Percentiles rank a stretch among this genome's conserved stretches.
These are phyloP conservation scores for Alosa sapidissima DNA, from an alignment of 2,797 vertebrate genomes.

Conservation along the genomic window DNA sequence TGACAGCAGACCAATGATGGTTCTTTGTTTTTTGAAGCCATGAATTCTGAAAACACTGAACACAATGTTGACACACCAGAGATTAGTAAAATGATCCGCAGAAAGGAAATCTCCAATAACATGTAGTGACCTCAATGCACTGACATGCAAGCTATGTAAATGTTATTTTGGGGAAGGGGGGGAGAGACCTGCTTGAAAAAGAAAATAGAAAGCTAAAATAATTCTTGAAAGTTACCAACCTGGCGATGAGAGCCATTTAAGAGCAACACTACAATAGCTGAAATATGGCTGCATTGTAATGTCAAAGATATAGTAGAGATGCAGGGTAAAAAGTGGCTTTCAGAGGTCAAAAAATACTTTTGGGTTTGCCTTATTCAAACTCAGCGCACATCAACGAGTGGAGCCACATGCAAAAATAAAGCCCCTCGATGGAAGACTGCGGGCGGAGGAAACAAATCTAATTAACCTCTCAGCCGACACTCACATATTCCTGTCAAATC, in stretches of 20 bases:
- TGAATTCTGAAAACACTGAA: not conserved
- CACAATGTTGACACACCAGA: not conserved
- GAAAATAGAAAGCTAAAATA: not conserved
- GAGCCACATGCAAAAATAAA: slow-evolving; percentile 23
- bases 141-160: not conserved
- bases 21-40: not conserved
- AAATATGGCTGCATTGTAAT: not conserved
- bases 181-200: not conserved
- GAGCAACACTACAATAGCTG: not conserved
- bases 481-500: slow-evolving; percentile 34
- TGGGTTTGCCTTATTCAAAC: slow-evolving; percentile 12
- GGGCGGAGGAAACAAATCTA: slow-evolving; percentile 42
- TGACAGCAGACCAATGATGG: not conserved
- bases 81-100: too few species aligned
- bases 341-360: slow-evolving; percentile 17
- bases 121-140: not conserved
- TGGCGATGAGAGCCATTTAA: not conserved
- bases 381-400: not conserved
- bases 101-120: not conserved
- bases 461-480: slow-evolving; percentile 46
- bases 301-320: not conserved
- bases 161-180: not conserved
- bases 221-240: not conserved
- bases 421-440: slow-evolving; percentile 29
- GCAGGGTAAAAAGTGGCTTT: not conserved